Base-by-base conservation (phyloP, 2,888 invertebrate species). In the Macrosiphum euphorbiae region DNA sequence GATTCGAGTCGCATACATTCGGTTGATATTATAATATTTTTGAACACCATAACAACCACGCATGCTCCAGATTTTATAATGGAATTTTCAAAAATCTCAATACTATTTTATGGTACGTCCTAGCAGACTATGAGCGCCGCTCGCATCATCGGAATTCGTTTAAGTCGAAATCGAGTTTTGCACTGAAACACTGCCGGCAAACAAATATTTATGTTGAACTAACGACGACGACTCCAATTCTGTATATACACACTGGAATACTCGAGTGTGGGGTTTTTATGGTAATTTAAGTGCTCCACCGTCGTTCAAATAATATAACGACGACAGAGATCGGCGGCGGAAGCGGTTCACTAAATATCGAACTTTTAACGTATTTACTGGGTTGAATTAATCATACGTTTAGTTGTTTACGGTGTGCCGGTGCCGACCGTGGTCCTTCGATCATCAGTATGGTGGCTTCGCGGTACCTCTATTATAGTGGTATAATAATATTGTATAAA, bases 371-470 rank as follows among this genome's bases (percentile, higher is more conserved):
- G 58, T 16, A 58, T 88, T 88, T 88, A 55, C 88, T 28, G 44
- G 44, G 58, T 58, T 88, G 26, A 88, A 88, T 58, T 41, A 88
- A 88, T 88, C 13, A 55, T 88, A 13, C 88, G 58, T 88, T 58
- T 58, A 44, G 44, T 88, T 16, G 58, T 88, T 58, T 28, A 41
- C 28, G 13, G 44, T 44, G 11, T 44, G 44, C 16, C 4, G 28
- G 47, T 44, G 5, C 35, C 67, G 26, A 88, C 58, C 16, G 26
- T 5, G 16, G 55, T 35, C 35, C 55, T 55, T 41, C 24, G 52
- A 88, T 10, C 3, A 3, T 4, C 35, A n/a, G 13, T 4, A 41
- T 41, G 2, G 52, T 3, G 52, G 52, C n/a, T 50, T n/a, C 20
- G 13, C 16, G 24, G 26, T 26, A 26, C 41, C 10, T 26, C 10